Percentiles rank a stretch among this genome's conserved stretches.
phyloP scores from a whole-genome alignment of 2,113 vertebrate genomes.

The Ailuropoda melanoleuca region DNA sequence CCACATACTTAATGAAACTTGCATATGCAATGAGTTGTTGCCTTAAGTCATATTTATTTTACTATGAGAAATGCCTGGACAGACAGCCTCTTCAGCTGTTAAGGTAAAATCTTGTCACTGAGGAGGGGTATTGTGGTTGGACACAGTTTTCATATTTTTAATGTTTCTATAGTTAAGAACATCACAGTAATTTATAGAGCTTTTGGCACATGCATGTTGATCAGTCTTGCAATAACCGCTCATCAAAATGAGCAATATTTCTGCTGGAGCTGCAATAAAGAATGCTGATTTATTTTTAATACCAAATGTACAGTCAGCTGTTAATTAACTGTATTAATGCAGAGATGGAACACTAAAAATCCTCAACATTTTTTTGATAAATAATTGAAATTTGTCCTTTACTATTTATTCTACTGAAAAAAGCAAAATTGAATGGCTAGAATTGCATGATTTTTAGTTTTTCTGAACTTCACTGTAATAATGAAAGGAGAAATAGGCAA shows the following conservation, averaged over 20 bases:
- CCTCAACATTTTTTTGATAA: slow-evolving; percentile 23
- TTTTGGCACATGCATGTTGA: background rate
- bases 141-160: background rate
- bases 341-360: background rate
- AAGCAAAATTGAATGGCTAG: background rate
- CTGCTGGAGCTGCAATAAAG: background rate
- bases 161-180: background rate
- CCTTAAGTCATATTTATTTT: background rate
- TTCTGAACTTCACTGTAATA: background rate
- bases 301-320: background rate
- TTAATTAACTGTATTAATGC: slow-evolving; percentile 26
- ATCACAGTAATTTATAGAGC: background rate
- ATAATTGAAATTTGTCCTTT: slow-evolving; percentile 20
- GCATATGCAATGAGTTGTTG: background rate
- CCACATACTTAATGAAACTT: background rate
- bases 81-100: background rate
- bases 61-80: background rate
- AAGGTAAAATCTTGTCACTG: background rate
- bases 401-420: background rate
- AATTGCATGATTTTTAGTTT: background rate
- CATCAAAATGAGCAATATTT: slow-evolving; percentile 32
- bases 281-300: slow-evolving; percentile 20
- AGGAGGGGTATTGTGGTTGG: background rate
- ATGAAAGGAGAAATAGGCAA: background rate
- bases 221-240: slow-evolving; percentile 1